These are phyloP conservation scores for Triplophysa rosa DNA, from an alignment of 2,113 vertebrate species.

Conservation along the genomic window DNA sequence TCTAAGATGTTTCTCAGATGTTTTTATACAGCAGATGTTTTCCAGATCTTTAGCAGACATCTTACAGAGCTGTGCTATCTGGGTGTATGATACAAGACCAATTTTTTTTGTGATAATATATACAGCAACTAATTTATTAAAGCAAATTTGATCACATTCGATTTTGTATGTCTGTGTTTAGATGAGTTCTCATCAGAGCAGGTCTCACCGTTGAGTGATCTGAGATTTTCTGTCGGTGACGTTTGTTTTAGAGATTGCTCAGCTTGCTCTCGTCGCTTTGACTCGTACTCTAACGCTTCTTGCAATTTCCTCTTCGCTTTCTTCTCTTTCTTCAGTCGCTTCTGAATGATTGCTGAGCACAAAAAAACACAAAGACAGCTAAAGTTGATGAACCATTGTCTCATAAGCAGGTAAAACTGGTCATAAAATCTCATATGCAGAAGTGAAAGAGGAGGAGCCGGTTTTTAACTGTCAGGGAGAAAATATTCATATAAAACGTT, in stretches of 20 bases:
- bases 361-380: constrained; percentile 11
- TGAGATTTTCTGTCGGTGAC: constrained; percentile 91
- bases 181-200: background rate
- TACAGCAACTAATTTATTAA: too few relatives aligned
- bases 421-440: constrained; percentile 6
- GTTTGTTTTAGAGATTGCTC: constrained; percentile 96
- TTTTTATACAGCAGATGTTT: too few relatives aligned
- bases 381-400: background rate
- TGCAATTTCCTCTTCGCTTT: constrained; percentile 99
- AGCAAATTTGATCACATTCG: too few relatives aligned
- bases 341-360: constrained; percentile 92
- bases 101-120: too few relatives aligned
- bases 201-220: constrained; percentile 92
- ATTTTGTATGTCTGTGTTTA: too few relatives aligned
- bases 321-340: constrained; percentile 99
- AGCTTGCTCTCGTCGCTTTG: constrained; percentile 93
- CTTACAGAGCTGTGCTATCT: too few relatives aligned
- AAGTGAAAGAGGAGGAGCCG: background rate
- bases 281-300: constrained; percentile 98
- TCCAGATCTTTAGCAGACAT: too few relatives aligned
- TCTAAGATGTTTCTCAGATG: too few relatives aligned
- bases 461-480: constrained; percentile 5
- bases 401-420: background rate
- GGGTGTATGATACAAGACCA: too few relatives aligned
- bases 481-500: constrained; percentile 38